These are phyloP conservation scores for Collichthys lucidus DNA, from an alignment of 2,113 vertebrate genomes.

Conservation along the genomic window DNA sequence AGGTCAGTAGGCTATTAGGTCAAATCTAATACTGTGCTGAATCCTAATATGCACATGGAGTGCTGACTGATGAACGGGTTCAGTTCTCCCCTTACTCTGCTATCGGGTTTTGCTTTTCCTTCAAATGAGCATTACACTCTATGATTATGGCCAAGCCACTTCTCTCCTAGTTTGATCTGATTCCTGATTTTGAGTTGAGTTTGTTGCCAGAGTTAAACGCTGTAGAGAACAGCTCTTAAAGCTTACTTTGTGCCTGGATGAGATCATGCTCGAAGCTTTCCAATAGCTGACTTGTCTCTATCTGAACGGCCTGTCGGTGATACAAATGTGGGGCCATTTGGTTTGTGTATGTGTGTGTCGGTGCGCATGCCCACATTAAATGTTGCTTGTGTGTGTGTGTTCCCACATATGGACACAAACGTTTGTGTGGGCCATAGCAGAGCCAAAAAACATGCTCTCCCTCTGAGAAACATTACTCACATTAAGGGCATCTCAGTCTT, in stretches of 20 bases:
- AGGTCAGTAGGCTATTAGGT: constrained; percentile 75
- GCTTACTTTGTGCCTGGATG: constrained; percentile 33
- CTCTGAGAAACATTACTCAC: constrained; percentile 58
- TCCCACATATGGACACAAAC: constrained; percentile 30
- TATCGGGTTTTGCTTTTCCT: neutral
- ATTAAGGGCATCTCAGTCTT: constrained; percentile 40
- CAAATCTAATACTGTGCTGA: constrained; percentile 59
- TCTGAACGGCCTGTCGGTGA: constrained; percentile 39
- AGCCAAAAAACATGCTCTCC: constrained; percentile 40
- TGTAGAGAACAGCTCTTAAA: neutral
- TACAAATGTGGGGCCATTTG: constrained; percentile 49
- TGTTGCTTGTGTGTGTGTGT: neutral
- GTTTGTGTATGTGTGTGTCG: constrained; percentile 25
- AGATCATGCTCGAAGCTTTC: constrained; percentile 55
- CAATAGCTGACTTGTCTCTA: constrained; percentile 38
- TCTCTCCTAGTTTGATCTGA: neutral
- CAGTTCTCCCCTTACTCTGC: constrained; percentile 4
- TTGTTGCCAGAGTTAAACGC: neutral
- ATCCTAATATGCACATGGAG: constrained; percentile 52
- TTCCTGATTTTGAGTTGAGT: neutral
- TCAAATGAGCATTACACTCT: neutral
- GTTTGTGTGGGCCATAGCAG: constrained; percentile 13
- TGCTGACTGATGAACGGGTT: constrained; percentile 29
- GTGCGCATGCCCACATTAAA: neutral
- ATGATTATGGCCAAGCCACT: neutral